Conservation (phyloP, 2,888 invertebrate genomes). For the Acronicta leporina region DNA sequence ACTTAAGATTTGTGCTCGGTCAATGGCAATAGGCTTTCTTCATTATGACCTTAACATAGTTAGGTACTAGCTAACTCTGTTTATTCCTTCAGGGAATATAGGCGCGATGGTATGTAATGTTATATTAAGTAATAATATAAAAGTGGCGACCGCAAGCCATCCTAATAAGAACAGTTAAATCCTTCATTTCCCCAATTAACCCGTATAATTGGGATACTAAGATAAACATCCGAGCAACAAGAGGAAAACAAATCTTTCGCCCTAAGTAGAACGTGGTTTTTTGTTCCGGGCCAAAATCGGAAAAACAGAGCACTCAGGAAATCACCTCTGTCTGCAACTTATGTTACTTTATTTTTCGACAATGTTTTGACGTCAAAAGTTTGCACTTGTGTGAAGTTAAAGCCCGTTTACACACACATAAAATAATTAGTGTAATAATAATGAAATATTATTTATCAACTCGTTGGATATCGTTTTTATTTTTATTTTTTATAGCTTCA, state of each 20-base stretch:
- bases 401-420: too few species aligned
- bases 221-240: constrained; percentile 42
- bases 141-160: constrained; percentile 17
- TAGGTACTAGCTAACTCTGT: too few species aligned
- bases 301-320: constrained; percentile 44
- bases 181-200: constrained; percentile 51
- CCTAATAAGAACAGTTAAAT: constrained; percentile 42
- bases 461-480: too few species aligned
- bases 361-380: constrained; percentile 5
- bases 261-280: constrained; percentile 28
- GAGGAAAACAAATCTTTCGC: constrained; percentile 49
- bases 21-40: too few species aligned
- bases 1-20: too few species aligned
- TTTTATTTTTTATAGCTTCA: too few species aligned
- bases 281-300: constrained; percentile 42
- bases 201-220: constrained; percentile 51
- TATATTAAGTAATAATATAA: not conserved
- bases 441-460: too few species aligned
- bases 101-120: too few species aligned
- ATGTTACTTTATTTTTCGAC: constrained; percentile 24
- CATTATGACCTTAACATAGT: too few species aligned
- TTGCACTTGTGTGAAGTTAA: not conserved
- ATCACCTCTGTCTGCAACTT: constrained; percentile 34
- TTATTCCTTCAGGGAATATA: too few species aligned
- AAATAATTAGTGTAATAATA: too few species aligned